Evolutionary conservation across 2,888 invertebrate genomes (phyloP), one percentile per base, ranked within the genome.

Genomic region (Agrochola lychnidis): DNA sequence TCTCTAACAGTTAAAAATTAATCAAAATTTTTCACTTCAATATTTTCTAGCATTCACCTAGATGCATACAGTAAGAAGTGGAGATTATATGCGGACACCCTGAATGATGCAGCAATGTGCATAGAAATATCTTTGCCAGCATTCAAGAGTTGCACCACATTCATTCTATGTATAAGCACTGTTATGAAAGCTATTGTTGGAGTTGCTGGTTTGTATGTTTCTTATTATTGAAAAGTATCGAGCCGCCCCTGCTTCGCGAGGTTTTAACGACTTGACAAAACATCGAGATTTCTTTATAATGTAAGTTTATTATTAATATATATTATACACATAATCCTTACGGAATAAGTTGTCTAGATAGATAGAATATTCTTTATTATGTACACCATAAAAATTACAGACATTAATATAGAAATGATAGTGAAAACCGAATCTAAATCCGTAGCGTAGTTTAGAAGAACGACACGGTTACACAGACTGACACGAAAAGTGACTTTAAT

Each of bases 21-120:
- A 53, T 25, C 25, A n/a, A 56, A 19, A 45, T 5, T 19, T 25
- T 22, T 72, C 22, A 40, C 30, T 42, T 45, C 2, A 19, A 16
- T 57, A 40, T 61, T 71, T 92, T 94, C 57, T 91, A 98, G 98
- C 36, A 97, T 97, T 16, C 97, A 97, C 82, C 95, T 99, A 81
- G 99, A 99, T 96, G 97, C 98, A 53, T 98, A 99, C 91, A 99
- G 99, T 89, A 99, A 99, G 93, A 98, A 98, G 93, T 99, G 99
- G 99, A 97, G 99, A 70, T 95, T 99, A 53, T 98, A 99, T 94
- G 99, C 99, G 19, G 99, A 99, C 94, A 97, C 98, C 73, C 93
- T 99, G 16, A 99, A 99, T 94, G 99, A 99, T 95, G 91, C 97
- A 59, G 99, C 99, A 0, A 98, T 99, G 97, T 98, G 98, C 86